Percentiles rank a stretch among this genome's conserved stretches.
Evolutionary conservation across 2,113 vertebrate species (phyloP).

Genomic region (Pedionomus torquatus): DNA sequence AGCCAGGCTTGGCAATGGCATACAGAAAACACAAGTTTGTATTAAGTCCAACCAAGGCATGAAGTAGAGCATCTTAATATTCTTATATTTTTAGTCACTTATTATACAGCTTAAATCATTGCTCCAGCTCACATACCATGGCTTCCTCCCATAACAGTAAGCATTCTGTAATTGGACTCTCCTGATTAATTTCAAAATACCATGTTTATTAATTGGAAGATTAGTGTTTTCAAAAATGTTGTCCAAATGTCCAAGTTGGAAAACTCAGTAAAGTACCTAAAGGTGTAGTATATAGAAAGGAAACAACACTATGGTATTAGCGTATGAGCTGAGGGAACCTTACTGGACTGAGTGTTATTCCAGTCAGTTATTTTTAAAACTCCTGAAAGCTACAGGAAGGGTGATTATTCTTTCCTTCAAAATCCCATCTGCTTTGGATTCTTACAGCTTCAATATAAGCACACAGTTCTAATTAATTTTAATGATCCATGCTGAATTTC

Average conservation of each 20-base stretch:
- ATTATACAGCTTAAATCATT: background rate
- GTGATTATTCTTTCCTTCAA: constrained; percentile 20
- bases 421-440: constrained; percentile 56
- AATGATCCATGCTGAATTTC: constrained; percentile 39
- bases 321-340: background rate
- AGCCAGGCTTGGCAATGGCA: background rate
- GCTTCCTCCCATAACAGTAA: background rate
- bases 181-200: background rate
- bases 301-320: background rate
- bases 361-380: constrained; percentile 34
- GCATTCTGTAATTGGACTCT: background rate
- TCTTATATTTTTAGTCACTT: background rate
- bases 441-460: constrained; percentile 33
- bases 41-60: background rate
- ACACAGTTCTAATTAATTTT: constrained; percentile 55
- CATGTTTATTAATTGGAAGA: background rate
- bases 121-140: background rate
- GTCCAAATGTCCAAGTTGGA: background rate
- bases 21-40: background rate
- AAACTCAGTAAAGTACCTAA: background rate
- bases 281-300: background rate
- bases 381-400: constrained; percentile 5
- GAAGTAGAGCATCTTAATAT: background rate
- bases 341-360: background rate
- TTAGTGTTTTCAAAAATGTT: background rate